Conservation (phyloP, 2,888 invertebrate genomes). For the Nemotelus pantherinus region DNA sequence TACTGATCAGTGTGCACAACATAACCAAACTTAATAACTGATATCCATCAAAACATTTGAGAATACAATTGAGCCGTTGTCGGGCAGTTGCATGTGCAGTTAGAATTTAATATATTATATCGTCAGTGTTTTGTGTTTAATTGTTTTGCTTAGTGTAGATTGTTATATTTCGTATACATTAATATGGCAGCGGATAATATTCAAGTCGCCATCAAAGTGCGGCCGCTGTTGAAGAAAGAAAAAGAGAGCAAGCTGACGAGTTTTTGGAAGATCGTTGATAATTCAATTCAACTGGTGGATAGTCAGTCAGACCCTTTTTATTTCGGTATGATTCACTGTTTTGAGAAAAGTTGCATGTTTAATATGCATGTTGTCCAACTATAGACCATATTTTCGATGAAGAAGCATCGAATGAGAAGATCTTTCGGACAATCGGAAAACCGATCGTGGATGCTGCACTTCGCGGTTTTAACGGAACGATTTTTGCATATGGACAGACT, state of each 20-base stretch:
- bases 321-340: slow-evolving; percentile 61
- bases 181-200: slow-evolving; percentile 68
- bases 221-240: slow-evolving; percentile 75
- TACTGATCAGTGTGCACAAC: too few relatives aligned
- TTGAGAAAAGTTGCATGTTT: slow-evolving; percentile 18
- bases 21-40: too few relatives aligned
- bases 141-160: too few relatives aligned
- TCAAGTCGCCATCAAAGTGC: slow-evolving; percentile 79
- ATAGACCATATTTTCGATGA: slow-evolving; percentile 79
- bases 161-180: too few relatives aligned
- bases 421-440: slow-evolving; percentile 75
- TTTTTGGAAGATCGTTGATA: slow-evolving; percentile 72
- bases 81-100: too few relatives aligned
- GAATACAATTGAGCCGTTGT: too few relatives aligned
- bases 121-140: too few relatives aligned
- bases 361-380: slow-evolving; percentile 56
- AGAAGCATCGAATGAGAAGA: slow-evolving; percentile 68
- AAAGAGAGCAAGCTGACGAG: slow-evolving; percentile 68
- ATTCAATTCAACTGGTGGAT: slow-evolving; percentile 70
- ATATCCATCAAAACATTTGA: too few relatives aligned
- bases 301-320: slow-evolving; percentile 65
- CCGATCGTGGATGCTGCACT: slow-evolving; percentile 78
- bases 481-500: slow-evolving; percentile 93
- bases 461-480: slow-evolving; percentile 84
- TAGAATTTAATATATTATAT: too few relatives aligned